Evolutionary conservation across 2,797 vertebrate genomes (phyloP).

Genomic region (Pseudotriccus pelzelni): DNA sequence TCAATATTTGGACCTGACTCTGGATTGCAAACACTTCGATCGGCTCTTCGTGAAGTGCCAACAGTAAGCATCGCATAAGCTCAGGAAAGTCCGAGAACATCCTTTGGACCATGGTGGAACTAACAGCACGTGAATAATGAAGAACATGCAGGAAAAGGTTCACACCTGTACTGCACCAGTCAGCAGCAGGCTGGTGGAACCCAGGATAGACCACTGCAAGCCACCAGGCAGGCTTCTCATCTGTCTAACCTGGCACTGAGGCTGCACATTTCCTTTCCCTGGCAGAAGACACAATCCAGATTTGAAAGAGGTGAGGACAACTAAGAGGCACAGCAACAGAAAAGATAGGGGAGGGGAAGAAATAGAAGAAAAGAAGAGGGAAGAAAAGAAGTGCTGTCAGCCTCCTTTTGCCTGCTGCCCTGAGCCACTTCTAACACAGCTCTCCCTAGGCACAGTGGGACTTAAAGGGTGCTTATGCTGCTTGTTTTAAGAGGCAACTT

Average conservation of each 20-base stretch:
- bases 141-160: neutral
- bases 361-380: neutral
- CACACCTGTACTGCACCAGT: fast-evolving
- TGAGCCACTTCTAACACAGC: neutral
- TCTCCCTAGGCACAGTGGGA: neutral
- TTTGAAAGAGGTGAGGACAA: neutral
- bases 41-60: neutral
- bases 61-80: fast-evolving
- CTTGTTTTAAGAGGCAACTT: neutral
- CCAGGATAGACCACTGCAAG: neutral
- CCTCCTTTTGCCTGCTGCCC: neutral
- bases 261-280: neutral
- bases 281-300: neutral
- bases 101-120: neutral
- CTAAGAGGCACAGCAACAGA: neutral
- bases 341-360: neutral
- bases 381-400: neutral
- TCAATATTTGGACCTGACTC: neutral
- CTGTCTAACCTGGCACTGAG: neutral
- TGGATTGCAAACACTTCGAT: neutral
- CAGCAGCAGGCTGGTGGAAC: neutral
- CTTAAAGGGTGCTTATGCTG: neutral
- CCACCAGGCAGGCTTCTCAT: neutral
- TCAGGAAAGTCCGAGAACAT: neutral
- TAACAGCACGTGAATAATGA: neutral